Evolutionary conservation across 2,888 invertebrate species (phyloP).

Genomic region (Enchytraeus crypticus): DNA sequence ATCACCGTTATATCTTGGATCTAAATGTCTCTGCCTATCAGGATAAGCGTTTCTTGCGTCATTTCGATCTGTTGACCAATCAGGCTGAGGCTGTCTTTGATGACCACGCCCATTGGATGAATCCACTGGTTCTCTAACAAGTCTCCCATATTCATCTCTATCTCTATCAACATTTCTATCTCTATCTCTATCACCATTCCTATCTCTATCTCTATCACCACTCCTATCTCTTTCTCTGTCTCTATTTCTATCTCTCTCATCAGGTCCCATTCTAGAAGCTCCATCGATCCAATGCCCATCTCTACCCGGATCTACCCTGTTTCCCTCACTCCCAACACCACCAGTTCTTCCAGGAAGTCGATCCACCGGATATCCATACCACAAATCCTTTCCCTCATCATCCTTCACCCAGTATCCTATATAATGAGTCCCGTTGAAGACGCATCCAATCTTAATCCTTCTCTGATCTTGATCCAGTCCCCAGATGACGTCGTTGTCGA

Average conservation of each 20-base stretch:
- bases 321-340: too few species aligned
- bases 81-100: too few species aligned
- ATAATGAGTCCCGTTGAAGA: conserved; percentile 2
- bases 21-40: too few species aligned
- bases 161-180: neutral
- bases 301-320: neutral
- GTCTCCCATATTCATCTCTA: neutral
- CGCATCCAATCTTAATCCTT: neutral
- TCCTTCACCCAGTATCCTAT: neutral
- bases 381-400: neutral
- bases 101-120: too few species aligned
- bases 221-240: neutral
- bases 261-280: neutral
- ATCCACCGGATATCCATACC: neutral
- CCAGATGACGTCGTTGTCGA: neutral
- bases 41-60: too few species aligned
- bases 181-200: neutral
- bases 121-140: too few species aligned
- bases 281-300: neutral
- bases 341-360: neutral
- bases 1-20: too few species aligned
- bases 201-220: neutral
- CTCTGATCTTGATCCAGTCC: neutral
- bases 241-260: neutral
- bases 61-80: too few species aligned